Conservation (phyloP, 92 coral and sea anemone genomes). For the Pocillopora grandis region DNA sequence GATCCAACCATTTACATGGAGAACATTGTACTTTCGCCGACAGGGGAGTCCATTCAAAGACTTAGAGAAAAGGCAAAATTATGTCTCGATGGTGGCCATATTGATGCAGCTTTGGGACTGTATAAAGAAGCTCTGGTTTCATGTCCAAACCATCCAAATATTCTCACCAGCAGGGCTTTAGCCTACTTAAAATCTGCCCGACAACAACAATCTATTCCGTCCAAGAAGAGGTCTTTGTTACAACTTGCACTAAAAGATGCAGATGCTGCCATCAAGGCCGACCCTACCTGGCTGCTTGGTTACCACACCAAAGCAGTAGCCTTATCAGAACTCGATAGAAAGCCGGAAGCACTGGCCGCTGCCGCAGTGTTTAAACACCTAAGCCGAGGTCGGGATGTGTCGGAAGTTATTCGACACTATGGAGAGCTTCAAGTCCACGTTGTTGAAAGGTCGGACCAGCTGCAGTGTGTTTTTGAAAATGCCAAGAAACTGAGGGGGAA, state of each 20-base stretch:
- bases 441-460: slow-evolving; percentile 7
- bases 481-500: not conserved
- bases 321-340: slow-evolving; percentile 12
- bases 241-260: slow-evolving; percentile 7
- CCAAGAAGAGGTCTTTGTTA: not conserved
- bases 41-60: not conserved
- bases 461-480: not conserved
- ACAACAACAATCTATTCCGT: not conserved
- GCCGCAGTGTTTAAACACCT: slow-evolving; percentile 28
- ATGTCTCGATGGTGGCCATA: not conserved
- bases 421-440: not conserved
- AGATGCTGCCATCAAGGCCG: not conserved
- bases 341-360: slow-evolving; percentile 17
- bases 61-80: not conserved
- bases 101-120: not conserved
- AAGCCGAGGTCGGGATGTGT: slow-evolving; percentile 5
- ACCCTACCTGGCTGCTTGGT: slow-evolving; percentile 16
- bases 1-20: slow-evolving; percentile 9
- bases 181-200: slow-evolving; percentile 1
- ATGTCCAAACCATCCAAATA: slow-evolving; percentile 20
- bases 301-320: slow-evolving; percentile 10
- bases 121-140: slow-evolving; percentile 7
- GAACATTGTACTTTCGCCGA: slow-evolving; percentile 11
- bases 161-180: slow-evolving; percentile 15
- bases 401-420: not conserved